Base-by-base conservation (phyloP, 2,113 vertebrate genomes). In the Syngnathoides biaculeatus region DNA sequence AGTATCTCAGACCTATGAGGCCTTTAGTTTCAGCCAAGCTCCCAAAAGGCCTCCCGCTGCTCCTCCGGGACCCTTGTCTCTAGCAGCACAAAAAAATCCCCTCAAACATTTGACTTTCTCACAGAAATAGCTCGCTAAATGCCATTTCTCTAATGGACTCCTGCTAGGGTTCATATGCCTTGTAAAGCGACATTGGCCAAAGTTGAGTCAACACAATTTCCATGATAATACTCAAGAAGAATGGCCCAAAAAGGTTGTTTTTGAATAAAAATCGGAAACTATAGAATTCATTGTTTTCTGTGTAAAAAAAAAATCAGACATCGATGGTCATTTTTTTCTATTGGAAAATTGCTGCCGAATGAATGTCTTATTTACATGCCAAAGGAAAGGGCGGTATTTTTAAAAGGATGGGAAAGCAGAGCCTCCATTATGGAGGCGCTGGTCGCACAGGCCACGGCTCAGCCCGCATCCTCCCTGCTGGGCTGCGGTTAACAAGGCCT, bases 311-410 rank as follows among this genome's bases (percentile, higher is more conserved):
- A 88, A 95, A 95, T 94, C 93, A 94, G 94, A 92, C 88, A 91
- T 93, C 89, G 91, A 91, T 91, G 92, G 92, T 94, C 92, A 93
- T 95, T 95, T 95, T 93, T 93, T 93, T 93, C 91, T 87, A 82
- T 88, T 71, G 73, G 80, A 89, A 93, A 89, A 92, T 91, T 92
- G 93, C 91, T 91, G 91, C 87, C 76, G 80, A 87, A 87, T 94
- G 94, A 95, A 96, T 95, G 93, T 94, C 92, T 93, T 94, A 95
- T 96, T 96, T 93, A 94, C 94, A 95, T 95, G 90, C 94, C 93
- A 95, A 95, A 91, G 90, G 87, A 80, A 87, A 75, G 75, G 88
- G 84, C 65, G 80, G 78, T 88, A 86, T 87, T 89, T 90, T 86
- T 89, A 85, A 92, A 93, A 80, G 92, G 93, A 92, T 93, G 93